Evolutionary conservation across 2,888 invertebrate species (phyloP), one percentile per base, ranked within the genome.

Genomic region (Noctua fimbriata): DNA sequence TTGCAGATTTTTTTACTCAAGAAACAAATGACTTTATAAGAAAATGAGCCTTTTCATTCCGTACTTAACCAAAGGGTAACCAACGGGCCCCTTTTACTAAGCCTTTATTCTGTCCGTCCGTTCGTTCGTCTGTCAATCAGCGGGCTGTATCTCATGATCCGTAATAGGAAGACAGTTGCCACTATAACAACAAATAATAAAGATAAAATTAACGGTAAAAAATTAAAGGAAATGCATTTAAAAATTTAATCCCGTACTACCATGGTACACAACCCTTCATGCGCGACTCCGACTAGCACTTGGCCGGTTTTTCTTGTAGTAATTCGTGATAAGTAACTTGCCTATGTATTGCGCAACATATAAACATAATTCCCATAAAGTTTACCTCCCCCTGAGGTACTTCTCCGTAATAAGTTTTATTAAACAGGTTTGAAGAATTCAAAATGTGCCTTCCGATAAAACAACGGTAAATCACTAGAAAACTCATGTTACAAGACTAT

Each of bases 381-480:
- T 49, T 21, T 28, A 55, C 49, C 18, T 55, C 24, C n/a, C 28
- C 44, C 36, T 16, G n/a, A 69, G 58, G 28, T 24, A 16, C 12
- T 60, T 49, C 21, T 16, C 12, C 1, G 16, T n/a, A 63, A 70
- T 16, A 81, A 52, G 21, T 60, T 47, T 47, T 44, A 67, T 7
- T 10, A 44, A 71, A 60, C 16, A 52, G 49, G 24, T 73, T 24
- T 16, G 16, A 21, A 63, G 78, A 85, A 73, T 85, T 72, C 12
- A 60, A 74, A 74, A 85, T 73, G n/a, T 60, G 82, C 32, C 1
- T 58, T 70, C 5, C 14, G 24, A 79, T 82, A 65, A 71, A 85
- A 76, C 21, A 76, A 60, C 65, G 44, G 36, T 81, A 80, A 70
- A 73, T 78, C 72, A 77, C 75, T 14, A 44, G 52, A 66, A 74